Conservation (phyloP, 2,113 vertebrate species). For the Tricholaema leucomelas region DNA sequence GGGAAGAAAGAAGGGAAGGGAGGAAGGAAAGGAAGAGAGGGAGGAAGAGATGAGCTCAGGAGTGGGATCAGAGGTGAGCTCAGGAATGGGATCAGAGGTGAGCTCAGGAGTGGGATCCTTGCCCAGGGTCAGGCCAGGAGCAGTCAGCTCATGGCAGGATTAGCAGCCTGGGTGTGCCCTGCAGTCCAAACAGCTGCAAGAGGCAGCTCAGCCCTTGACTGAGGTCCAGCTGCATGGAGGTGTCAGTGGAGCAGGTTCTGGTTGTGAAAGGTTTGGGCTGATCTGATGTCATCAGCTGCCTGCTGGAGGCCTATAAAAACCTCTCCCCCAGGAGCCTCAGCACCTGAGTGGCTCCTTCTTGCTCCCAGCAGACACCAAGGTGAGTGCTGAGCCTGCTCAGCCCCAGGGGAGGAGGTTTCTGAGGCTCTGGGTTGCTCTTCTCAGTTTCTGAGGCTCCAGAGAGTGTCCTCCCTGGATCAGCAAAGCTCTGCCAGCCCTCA, state of each 20-base stretch:
- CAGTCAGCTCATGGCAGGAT: not conserved
- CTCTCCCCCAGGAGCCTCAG: not conserved
- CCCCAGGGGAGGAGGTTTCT: fast-evolving
- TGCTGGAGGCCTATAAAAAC: conserved; percentile 17
- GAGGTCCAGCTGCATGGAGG: conserved; percentile 28
- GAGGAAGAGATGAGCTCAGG: too few relatives aligned
- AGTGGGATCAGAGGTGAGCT: too few relatives aligned
- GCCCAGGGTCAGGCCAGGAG: not conserved
- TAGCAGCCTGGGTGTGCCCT: conserved; percentile 29
- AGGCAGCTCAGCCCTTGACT: not conserved
- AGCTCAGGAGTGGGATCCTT: not conserved
- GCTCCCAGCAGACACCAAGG: not conserved
- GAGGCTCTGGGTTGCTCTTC: fast-evolving
- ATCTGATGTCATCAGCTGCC: conserved; percentile 3
- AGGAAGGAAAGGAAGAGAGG: too few relatives aligned
- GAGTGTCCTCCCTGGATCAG: not conserved
- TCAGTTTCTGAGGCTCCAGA: not conserved
- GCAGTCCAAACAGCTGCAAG: not conserved
- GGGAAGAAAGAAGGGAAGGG: too few relatives aligned
- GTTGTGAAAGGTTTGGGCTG: conserved; percentile 64
- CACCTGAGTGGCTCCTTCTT: not conserved
- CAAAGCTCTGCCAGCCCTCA: not conserved
- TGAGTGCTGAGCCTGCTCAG: not conserved
- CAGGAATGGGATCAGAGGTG: too few relatives aligned
- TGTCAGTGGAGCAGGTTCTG: conserved; percentile 40